Evolutionary conservation across 2,113 vertebrate genomes (phyloP), one percentile per base, ranked within the genome.

Genomic region (Brachypodius melanocephalos): DNA sequence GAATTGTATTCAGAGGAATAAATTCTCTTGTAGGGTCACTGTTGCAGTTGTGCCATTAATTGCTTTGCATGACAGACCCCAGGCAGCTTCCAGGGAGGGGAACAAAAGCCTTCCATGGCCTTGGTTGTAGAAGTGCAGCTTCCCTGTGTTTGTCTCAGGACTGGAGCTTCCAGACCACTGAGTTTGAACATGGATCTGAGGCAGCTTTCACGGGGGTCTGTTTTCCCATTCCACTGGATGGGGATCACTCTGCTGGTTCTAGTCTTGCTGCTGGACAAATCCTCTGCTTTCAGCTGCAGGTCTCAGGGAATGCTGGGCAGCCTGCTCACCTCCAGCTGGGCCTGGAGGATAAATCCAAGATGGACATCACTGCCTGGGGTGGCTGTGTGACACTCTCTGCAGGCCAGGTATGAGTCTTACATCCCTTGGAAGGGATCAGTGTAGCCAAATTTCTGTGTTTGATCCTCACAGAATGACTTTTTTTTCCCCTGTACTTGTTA

Each of bases 321-420:
- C 98, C 98, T 2, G 52, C 97, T 86, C 98, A 98, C 16, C 48
- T 99, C 69, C 96, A 57, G 16, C 54, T 99, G 72, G 96, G 55
- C 43, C 92, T 98, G 89, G 96, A 97, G 58, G 95, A 98, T 45
- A 98, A 96, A 72, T 98, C 98, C 90, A 96, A 82, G 20, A 16
- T 14, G 11, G 84, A 87, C 67, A 74, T 95, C 93, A 97, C 94
- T 63, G 88, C 93, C 65, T 98, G 98, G 96, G 94, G 96, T 61
- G 97, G 97, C 11, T 99, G 98, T 82, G 61, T 98, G 72, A 94
- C 96, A 12, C 71, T 98, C 72, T 97, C 98, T 55, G 95, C 96
- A 5, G 97, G 98, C 55, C 98, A 98, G 98, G 98, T 98, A 97
- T 2, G 40, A 38, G 10, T 16, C 26, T 58, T 26, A 11, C 5